Evolutionary conservation across 2,113 vertebrate genomes (phyloP).

Genomic region (sheep (Ovis aries)): ARS-UI_Ramb_v3.0 NC_056076.1:47253001-47253500

Average conservation of each 20-base stretch:
- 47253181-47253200: neutral
- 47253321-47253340: conserved; percentile 16
- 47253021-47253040: neutral
- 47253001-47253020: neutral
- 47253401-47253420: neutral
- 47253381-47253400: neutral
- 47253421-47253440: conserved; percentile 35
- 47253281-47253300: neutral
- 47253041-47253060: neutral
- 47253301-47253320: neutral
- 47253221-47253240: conserved; percentile 13
- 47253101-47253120: neutral
- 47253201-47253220: neutral
- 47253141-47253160: neutral
- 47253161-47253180: neutral
- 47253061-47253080: neutral
- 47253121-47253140: neutral
- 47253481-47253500: conserved; percentile 5
- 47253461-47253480: neutral
- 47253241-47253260: conserved; percentile 28
- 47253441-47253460: conserved; percentile 17
- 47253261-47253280: neutral
- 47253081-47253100: neutral
- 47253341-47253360: neutral
- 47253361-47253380: neutral